Evolutionary conservation across 1,140 invertebrate genomes (phyloP), one percentile per base, ranked within the genome.

Genomic region (Sitophilus oryzae): DNA sequence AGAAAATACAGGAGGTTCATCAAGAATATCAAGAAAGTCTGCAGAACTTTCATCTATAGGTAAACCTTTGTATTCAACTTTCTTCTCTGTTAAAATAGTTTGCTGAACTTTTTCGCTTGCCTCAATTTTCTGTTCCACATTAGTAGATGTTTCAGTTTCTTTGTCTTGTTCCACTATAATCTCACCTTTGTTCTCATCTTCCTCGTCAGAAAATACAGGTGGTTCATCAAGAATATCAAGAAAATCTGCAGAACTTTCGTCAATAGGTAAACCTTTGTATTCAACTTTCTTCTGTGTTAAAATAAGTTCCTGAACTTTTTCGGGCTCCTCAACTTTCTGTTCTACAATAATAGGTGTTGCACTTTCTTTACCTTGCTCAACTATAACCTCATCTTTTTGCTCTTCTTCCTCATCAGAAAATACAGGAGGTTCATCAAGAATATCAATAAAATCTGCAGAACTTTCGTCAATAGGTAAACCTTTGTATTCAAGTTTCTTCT

Each of bases 201-300:
- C 60, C 51, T 44, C 66, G 61, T 67, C 66, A 16, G 61, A 65
- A 14, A 67, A 54, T n/a, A 52, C 50, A 51, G 79, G 74, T 42
- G 75, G 73, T 59, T 78, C 74, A 56, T 79, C 77, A 40, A 80
- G 55, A 41, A 77, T 70, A 65, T 71, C 68, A 67, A 79, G 73
- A 72, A 75, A 79, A 11, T 71, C 58, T 52, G 71, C 73, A 19
- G 70, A 70, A 5, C 75, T 71, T 46, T 73, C 68, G 50, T 79
- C 74, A 21, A 77, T 69, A 30, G 75, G 72, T 38, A 76, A 63
- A 41, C 70, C 72, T 46, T 70, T 72, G 55, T 74, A 74, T 30
- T 62, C 57, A 22, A 43, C 25, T 49, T 49, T 54, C 14, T 40
- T 40, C 18, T 40, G 5, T 6, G 25, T 30, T 30, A 30, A 6